Conservation (phyloP, 1,140 invertebrate genomes). For the Brachionus manjavacas region DNA sequence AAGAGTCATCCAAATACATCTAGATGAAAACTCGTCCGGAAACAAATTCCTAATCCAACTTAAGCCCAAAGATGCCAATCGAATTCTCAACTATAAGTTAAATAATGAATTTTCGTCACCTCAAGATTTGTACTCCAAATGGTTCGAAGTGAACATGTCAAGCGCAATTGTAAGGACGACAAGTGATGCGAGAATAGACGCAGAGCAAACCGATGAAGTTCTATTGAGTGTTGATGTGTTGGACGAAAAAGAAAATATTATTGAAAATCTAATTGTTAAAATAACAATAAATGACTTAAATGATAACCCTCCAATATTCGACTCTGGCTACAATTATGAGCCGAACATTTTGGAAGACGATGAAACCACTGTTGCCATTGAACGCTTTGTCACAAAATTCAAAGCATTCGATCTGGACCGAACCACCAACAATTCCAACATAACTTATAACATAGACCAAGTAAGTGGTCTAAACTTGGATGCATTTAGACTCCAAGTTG, state of each 20-base stretch:
- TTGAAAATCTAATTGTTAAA: conserved; percentile 34
- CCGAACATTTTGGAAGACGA: conserved; percentile 32
- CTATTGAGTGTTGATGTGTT: conserved; percentile 20
- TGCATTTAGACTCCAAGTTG: background rate
- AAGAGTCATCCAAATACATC: background rate
- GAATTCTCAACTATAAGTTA: background rate
- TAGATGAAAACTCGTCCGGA: background rate
- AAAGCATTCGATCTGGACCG: conserved; percentile 37
- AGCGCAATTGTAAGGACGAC: background rate
- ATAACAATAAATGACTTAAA: conserved; percentile 32
- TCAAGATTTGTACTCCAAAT: background rate
- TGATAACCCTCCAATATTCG: conserved; percentile 23
- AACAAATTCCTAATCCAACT: background rate
- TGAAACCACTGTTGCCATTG: background rate
- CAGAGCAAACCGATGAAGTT: conserved; percentile 23
- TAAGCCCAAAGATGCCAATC: background rate
- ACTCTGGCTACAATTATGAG: conserved; percentile 27
- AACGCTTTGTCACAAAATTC: conserved; percentile 24
- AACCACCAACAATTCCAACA: background rate
- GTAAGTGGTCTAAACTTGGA: background rate
- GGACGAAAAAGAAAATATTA: background rate
- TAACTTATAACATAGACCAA: background rate
- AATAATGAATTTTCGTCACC: conserved; percentile 7
- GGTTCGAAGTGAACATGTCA: background rate
- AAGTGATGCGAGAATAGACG: background rate